Evolutionary conservation across 2,797 vertebrate genomes (phyloP), one percentile per base, ranked within the genome.

Genomic region (Gobionotothen gibberifrons): DNA sequence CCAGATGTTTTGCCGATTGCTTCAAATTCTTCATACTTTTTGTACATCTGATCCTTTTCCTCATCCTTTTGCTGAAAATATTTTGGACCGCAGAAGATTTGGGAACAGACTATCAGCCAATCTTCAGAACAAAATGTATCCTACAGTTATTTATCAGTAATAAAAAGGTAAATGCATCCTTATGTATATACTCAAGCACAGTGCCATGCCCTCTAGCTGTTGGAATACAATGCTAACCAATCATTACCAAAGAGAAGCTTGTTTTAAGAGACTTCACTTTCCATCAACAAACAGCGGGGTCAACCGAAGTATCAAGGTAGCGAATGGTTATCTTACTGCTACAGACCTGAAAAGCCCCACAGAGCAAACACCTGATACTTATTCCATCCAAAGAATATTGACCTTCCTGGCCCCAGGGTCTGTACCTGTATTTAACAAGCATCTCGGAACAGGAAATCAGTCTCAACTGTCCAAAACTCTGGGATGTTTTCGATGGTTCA

Each of bases 361-460:
- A 21, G 21, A 21, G n/a, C 10, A 21, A 21, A 21, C 21, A 21
- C 21, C 2, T 21, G 21, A 21, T 21, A 21, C 21, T 21, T 21
- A 19, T 19, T 21, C 21, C 21, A 21, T 21, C 21, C 21, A 21
- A 21, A 21, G 21, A 21, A 21, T 21, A 21, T 21, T 21, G 21
- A 21, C 21, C 21, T 39, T 47, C 3, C 46, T 26, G 14, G n/a
- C 40, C 6, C 26, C 2, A 13, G 42, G 29, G 21, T 21, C 21
- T 22, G 44, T 2, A 21, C 49, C 62, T 63, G 8, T 29, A 60
- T 19, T 19, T 19, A 19, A 19, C 21, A 51, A 53, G 3, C 3
- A 16, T 40, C 11, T 46, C n/a, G 48, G 49, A 76, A 44, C 16
- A 72, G 32, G 5, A 76, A 40, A 63, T 46, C 19, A 26, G 26